A percentile compares a stretch with the other conserved stretches of the same genome.
Conservation (phyloP, 2,113 vertebrate species). For the Todiramphus chloris region DNA sequence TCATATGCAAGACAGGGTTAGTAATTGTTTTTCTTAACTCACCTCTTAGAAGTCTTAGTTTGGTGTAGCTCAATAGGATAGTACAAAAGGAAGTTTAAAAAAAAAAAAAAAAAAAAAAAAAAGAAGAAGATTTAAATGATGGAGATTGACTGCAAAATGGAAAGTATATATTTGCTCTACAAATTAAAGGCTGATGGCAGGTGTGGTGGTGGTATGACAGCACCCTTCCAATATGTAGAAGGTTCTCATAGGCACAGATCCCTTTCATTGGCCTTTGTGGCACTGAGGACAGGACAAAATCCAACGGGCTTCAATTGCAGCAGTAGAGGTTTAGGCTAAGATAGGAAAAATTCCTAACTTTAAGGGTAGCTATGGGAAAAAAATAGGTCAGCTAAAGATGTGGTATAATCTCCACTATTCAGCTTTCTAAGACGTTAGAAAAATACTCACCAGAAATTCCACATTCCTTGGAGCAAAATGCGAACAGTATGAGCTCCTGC, state of each 20-base stretch:
- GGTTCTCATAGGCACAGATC: background rate
- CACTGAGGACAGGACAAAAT: background rate
- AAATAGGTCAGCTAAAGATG: background rate
- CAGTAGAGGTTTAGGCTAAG: background rate
- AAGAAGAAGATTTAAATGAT: background rate
- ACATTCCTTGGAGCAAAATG: background rate
- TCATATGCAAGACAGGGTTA: background rate
- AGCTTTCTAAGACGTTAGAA: background rate
- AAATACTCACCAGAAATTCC: background rate
- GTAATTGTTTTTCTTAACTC: background rate
- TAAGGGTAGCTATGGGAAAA: background rate
- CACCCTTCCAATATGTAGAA: background rate
- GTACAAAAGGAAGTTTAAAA: background rate
- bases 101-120: background rate
- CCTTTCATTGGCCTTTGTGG: background rate
- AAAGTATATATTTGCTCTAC: background rate
- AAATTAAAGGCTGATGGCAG: background rate
- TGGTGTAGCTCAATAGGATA: background rate
- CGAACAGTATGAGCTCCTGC: background rate
- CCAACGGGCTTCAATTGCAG: background rate
- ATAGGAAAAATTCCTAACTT: background rate
- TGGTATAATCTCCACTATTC: background rate
- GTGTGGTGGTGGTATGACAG: background rate
- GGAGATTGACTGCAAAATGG: background rate
- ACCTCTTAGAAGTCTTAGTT: background rate